phyloP scores from a whole-genome alignment of 2,797 vertebrate genomes.

The Astyanax mexicanus region DNA sequence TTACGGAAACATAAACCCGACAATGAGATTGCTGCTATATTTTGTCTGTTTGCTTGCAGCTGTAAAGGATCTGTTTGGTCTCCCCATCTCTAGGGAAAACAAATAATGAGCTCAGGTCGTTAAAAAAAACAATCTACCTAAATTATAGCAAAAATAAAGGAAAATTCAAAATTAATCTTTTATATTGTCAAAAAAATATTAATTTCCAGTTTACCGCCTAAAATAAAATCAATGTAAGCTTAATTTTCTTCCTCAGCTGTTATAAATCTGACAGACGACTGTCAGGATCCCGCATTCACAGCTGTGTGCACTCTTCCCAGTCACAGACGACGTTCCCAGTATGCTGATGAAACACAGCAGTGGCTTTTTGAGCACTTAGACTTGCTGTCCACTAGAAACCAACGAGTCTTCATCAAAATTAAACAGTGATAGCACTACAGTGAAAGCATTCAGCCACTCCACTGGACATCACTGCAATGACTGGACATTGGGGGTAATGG shows the following conservation, averaged over 20 bases:
- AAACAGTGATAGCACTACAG: conserved; percentile 56
- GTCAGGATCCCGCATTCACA: background rate
- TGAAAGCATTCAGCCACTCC: conserved; percentile 59
- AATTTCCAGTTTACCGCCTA: conserved; percentile 3
- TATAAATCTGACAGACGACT: background rate
- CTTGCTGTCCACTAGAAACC: conserved; percentile 4
- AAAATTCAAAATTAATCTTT: conserved; percentile 26
- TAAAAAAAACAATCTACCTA: conserved; percentile 10
- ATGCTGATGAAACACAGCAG: background rate
- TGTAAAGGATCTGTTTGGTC: background rate
- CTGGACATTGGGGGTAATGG: conserved; percentile 24
- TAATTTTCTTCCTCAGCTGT: background rate
- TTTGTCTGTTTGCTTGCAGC: background rate
- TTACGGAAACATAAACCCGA: background rate
- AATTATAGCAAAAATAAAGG: conserved; percentile 16
- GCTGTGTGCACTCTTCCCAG: conserved; percentile 1
- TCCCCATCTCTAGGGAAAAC: background rate
- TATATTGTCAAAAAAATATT: too few species aligned
- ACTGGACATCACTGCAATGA: conserved; percentile 49
- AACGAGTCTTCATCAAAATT: conserved; percentile 13
- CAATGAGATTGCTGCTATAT: background rate
- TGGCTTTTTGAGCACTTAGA: background rate
- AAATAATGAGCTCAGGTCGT: background rate
- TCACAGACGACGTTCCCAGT: background rate
- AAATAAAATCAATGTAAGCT: background rate